Base-by-base conservation (phyloP, 2,888 invertebrate genomes). In the Thera britannica region DNA sequence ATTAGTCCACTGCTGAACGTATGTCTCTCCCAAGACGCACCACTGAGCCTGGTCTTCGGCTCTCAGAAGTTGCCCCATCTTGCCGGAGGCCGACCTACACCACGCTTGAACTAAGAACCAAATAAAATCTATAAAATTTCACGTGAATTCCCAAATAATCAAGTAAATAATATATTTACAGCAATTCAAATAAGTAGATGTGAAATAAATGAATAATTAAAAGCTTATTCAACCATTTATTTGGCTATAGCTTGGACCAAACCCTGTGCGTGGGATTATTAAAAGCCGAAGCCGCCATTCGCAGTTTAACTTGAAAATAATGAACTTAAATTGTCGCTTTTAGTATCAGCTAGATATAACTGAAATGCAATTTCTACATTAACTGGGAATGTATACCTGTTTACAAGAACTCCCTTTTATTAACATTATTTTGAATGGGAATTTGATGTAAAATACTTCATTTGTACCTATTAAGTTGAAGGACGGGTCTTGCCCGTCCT, bases 281-380 rank as follows among this genome's bases (percentile, higher is more conserved):
- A 75, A 78, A 80, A 79, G 82, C 82, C 77, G 79, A 81, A 80
- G 81, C 80, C 79, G 82, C 80, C 77, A 81, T 78, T 83, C 77
- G 77, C 81, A 80, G 82, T 80, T 78, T 79, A 79, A 80, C 78
- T 82, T 77, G 75, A 80, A 79, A 74, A 77, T 76, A 81, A 80
- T 79, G 79, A 77, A 80, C 77, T 80, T 81, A 82, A 81, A 84
- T 82, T 83, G 83, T 80, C 78, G 81, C 81, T 80, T 81, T 83
- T 79, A 82, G 76, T 79, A 78, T 78, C 62, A 58, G 34, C 61
- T 23, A 55, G 62, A 62, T 70, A 57, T 60, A 65, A 71, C 71
- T 73, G 69, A 67, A 67, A 64, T 65, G 65, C 71, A 62, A 65
- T 72, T 62, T 48, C 66, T 46, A 66, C 58, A 64, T 63, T 51